Evolutionary conservation across 2,888 invertebrate genomes (phyloP).

Genomic region (Hemistola chrysoprasaria): DNA sequence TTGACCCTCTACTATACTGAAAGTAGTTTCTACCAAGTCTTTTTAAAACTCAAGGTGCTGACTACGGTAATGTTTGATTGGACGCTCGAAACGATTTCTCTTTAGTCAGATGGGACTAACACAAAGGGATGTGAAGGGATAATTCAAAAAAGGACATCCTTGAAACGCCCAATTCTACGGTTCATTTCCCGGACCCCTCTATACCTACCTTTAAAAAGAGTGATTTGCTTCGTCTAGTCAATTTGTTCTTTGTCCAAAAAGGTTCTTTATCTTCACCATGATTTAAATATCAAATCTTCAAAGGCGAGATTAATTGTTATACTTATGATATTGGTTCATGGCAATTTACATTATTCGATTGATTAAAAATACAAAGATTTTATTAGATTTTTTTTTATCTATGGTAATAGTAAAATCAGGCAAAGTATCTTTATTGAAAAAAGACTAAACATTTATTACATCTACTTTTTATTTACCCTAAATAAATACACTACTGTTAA

Average conservation of each 20-base stretch:
- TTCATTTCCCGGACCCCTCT: slow-evolving; percentile 36
- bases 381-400: no score
- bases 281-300: slow-evolving; percentile 21
- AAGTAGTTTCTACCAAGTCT: slow-evolving; percentile 3
- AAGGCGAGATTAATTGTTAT: no score
- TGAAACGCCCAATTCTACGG: slow-evolving; percentile 38
- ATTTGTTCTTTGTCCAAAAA: slow-evolving; percentile 35
- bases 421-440: no score
- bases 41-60: slow-evolving; percentile 17
- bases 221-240: slow-evolving; percentile 39
- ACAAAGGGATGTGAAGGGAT: slow-evolving; percentile 36
- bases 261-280: slow-evolving; percentile 19
- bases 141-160: slow-evolving; percentile 39
- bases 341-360: no score
- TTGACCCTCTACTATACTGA: no score
- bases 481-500: no score
- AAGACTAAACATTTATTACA: no score
- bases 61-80: slow-evolving; percentile 29
- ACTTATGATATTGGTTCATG: no score
- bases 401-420: no score
- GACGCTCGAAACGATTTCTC: slow-evolving; percentile 30
- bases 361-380: no score
- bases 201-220: slow-evolving; percentile 38
- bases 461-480: no score
- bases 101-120: slow-evolving; percentile 27